Base-by-base conservation (phyloP, 2,113 vertebrate species). In the Vulpes lagopus region DNA sequence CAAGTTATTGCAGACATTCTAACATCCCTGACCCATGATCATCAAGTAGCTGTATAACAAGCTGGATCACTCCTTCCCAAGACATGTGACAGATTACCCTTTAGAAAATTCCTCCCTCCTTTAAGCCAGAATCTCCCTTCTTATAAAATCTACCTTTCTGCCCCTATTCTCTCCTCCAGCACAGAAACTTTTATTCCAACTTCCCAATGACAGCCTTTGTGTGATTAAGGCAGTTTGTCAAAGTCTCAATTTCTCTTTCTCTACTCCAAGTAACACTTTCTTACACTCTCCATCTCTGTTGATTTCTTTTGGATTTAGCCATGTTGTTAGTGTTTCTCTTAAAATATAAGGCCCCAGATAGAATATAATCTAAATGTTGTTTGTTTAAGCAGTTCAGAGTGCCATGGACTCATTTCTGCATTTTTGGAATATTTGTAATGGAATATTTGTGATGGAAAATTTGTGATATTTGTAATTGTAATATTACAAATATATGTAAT, bases 281-380 rank as follows among this genome's bases (percentile, higher is more conserved):
- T 96, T 38, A 62, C 3, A 27, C 69, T 84, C 43, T 90, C 65
- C 35, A 49, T 88, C 65, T 76, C 83, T 19, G 25, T 88, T 89
- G 57, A 49, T 96, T 96, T 81, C 27, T 83, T 93, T 35, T 67
- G 55, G 55, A 79, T 74, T 12, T 71, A 93, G 30, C 15, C 57
- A 57, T 91, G 84, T 82, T 96, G 73, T 86, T 94, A 91, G 27
- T 51, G 25, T 82, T 96, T 89, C 89, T 91, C 27, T 80, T 93
- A 96, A 93, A 92, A 65, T 81, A 67, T 2, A 43, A 80, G 51
- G 53, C 51, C n/a, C 16, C 65, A 87, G 86, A 55, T 76, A 90
- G 60, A 94, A 93, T 53, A 65, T 49, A 80, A 78, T 97, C 60
- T 89, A 95, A 86, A 78, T 95, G 53, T 83, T 92, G 85, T 97